These are phyloP conservation scores for Diglossa cyanea DNA, from an alignment of 2,797 vertebrate species.

Conservation along the genomic window DNA sequence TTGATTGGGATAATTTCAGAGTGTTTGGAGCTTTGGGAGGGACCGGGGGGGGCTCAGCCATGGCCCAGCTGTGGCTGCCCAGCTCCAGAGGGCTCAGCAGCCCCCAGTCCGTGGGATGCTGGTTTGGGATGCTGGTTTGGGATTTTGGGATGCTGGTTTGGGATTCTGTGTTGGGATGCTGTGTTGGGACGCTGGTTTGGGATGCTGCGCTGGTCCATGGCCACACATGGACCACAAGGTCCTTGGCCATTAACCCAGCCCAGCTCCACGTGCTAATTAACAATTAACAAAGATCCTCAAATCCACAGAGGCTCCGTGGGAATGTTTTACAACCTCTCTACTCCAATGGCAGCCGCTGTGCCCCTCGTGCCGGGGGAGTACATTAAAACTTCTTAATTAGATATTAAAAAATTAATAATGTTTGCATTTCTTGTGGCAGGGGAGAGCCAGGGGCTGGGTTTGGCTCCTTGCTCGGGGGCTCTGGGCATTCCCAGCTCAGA, in stretches of 20 bases:
- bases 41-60: neutral
- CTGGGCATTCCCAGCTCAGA: neutral
- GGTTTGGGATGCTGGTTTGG: no score
- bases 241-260: neutral
- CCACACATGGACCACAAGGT: neutral
- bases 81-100: neutral
- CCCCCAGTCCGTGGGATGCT: neutral
- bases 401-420: neutral
- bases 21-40: neutral
- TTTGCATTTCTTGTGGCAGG: neutral
- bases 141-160: neutral
- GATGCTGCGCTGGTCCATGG: neutral
- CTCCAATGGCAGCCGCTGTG: fast-evolving
- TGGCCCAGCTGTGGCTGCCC: neutral
- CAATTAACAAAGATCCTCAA: neutral
- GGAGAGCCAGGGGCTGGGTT: neutral
- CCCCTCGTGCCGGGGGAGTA: neutral
- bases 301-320: fast-evolving
- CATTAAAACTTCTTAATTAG: neutral
- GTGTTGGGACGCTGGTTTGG: neutral
- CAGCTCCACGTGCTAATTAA: neutral
- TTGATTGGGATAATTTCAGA: neutral
- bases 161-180: neutral
- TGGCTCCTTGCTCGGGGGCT: neutral
- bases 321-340: neutral